These are phyloP conservation scores for Ischnus inquisitorius DNA, from an alignment of 2,888 invertebrate species.

Conservation along the genomic window DNA sequence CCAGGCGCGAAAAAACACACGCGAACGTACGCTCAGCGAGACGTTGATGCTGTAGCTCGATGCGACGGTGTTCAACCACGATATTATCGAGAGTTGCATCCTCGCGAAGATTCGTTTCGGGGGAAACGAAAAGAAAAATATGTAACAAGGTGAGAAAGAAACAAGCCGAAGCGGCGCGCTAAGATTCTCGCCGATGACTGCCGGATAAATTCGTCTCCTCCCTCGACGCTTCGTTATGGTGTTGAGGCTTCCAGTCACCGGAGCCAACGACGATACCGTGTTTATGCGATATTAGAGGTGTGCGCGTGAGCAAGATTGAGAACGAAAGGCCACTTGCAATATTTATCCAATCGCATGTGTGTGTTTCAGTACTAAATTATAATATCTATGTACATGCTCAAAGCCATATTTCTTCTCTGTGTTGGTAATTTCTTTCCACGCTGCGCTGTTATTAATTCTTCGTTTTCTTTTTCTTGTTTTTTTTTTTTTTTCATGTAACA, in stretches of 20 bases:
- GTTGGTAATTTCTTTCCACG: not conserved
- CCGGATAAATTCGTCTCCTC: constrained; percentile 34
- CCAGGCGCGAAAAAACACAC: not conserved
- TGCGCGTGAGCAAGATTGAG: constrained; percentile 56
- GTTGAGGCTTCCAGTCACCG: constrained; percentile 15
- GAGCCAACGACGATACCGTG: constrained; percentile 35
- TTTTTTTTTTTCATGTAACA: not conserved
- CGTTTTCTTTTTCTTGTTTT: not conserved
- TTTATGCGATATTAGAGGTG: constrained; percentile 24
- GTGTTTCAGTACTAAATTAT: constrained; percentile 46
- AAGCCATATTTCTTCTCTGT: not conserved
- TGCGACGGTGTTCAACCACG: constrained; percentile 75
- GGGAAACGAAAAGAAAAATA: not conserved
- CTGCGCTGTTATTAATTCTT: not conserved
- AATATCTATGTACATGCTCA: constrained; percentile 14
- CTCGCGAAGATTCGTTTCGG: constrained; percentile 38
- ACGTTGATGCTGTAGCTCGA: constrained; percentile 69
- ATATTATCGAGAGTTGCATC: constrained; percentile 76
- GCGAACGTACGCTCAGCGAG: constrained; percentile 70
- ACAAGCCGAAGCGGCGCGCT: constrained; percentile 1
- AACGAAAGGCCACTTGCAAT: constrained; percentile 62
- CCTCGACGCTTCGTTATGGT: not conserved
- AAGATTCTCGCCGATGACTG: constrained; percentile 8
- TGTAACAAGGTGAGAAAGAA: constrained; percentile 14
- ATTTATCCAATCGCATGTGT: constrained; percentile 52